Evolutionary conservation across 2,888 invertebrate species (phyloP).

Genomic region (Loripinus fragilis): DNA sequence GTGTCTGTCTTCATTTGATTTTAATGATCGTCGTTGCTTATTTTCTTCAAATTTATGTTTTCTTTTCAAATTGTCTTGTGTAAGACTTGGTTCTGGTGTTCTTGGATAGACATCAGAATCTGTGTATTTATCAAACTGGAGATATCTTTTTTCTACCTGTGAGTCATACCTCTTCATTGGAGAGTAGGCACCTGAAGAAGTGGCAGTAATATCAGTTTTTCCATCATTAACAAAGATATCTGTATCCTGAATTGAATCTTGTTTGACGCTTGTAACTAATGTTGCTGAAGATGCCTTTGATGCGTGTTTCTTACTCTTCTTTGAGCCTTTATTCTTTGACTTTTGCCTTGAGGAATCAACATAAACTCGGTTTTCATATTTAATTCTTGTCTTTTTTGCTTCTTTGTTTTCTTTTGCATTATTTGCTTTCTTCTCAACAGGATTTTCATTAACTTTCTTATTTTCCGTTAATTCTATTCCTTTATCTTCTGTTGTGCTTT

Average conservation of each 20-base stretch:
- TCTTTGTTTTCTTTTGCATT: not conserved
- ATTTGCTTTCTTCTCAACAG: not conserved
- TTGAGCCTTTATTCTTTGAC: slow-evolving; percentile 1
- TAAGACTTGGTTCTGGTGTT: not conserved
- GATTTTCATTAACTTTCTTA: not conserved
- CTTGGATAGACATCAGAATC: slow-evolving; percentile 1
- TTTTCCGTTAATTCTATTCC: not conserved
- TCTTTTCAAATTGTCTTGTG: not conserved
- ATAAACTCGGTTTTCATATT: not conserved
- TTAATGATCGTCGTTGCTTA: too few species aligned
- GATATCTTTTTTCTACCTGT: not conserved
- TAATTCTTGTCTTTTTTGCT: slow-evolving; percentile 10
- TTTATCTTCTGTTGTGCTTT: not conserved
- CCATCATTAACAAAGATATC: not conserved
- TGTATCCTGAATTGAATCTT: not conserved
- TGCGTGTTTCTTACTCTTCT: not conserved
- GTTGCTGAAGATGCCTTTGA: not conserved
- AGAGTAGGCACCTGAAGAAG: not conserved
- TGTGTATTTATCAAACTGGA: slow-evolving; percentile 5
- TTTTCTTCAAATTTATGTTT: not conserved
- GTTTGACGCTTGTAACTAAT: not conserved
- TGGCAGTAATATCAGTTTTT: not conserved
- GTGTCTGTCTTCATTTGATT: not conserved
- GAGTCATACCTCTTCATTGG: slow-evolving; percentile 10
- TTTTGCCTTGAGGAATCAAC: not conserved